Base-by-base conservation (phyloP, 2,797 vertebrate species). In the Gymnodraco acuticeps region DNA sequence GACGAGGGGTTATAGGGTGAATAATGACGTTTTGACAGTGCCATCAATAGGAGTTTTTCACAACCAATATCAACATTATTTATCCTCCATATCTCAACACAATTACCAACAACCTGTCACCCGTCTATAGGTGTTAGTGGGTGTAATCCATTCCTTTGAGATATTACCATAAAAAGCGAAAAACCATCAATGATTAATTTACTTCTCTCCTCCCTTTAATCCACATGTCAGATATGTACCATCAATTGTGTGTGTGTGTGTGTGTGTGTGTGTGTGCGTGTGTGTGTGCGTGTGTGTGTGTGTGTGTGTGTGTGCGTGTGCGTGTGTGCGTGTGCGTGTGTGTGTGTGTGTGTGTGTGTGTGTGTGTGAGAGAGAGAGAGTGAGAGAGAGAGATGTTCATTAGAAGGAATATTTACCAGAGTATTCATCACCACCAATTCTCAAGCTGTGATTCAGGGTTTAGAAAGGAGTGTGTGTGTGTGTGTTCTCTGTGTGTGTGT, bases 351-450 rank as follows among this genome's bases (percentile, higher is more conserved):
- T 60, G 19, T 60, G 14, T 43, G 19, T 53, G 13, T 10, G 9
- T 62, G 68, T 64, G 15, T 48, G 1, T 60, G 19, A 64, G 11
- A 23, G 19, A 48, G 13, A 7, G 11, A 51, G 15, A 48, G 1
- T 52, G 19, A 60, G 11, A 38, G 19, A 48, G 13, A 8, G 9
- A 59, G 65, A 33, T 66, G 50, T 66, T 53, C 33, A 50, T 63
- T 58, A 59, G 33, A 16, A 33, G 15, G 6, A 50, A 31, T 67
- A 20, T 81, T 78, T 33, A 68, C 43, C 15, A 54, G 19, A 63
- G 53, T 73, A 54, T 58, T 74, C 64, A 65, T 51, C 58, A 75
- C 10, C 59, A 23, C 11, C 63, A 66, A 72, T 41, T 78, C 33
- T 55, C 45, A 74, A 72, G 41, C 67, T 70, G 54, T 59, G 78